Evolutionary conservation across 2,113 vertebrate genomes (phyloP).

Genomic region (Psammodynastes pulverulentus): DNA sequence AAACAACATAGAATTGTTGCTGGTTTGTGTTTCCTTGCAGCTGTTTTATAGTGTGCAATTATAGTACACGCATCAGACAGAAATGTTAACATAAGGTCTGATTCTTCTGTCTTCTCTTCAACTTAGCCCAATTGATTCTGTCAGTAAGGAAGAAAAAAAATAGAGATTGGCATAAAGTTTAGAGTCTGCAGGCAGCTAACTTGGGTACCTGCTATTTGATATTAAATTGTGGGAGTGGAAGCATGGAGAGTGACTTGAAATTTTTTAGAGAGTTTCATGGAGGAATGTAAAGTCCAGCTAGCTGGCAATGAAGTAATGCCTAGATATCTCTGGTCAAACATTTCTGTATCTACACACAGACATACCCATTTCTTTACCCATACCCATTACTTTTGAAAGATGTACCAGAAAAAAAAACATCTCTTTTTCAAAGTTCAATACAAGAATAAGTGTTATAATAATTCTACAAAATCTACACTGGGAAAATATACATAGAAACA

Average conservation of each 20-base stretch:
- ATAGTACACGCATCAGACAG: background rate
- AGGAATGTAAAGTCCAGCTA: background rate
- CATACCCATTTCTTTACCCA: background rate
- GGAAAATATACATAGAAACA: background rate
- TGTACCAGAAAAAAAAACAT: background rate
- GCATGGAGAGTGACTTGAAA: background rate
- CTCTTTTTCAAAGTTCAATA: background rate
- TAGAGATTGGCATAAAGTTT: background rate
- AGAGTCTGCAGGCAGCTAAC: too few relatives aligned
- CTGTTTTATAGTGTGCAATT: background rate
- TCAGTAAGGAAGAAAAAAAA: background rate
- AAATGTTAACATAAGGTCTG: background rate
- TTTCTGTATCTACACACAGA: background rate
- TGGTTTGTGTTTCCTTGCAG: constrained; percentile 14
- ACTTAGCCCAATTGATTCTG: background rate
- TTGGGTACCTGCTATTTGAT: too few relatives aligned
- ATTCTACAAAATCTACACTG: background rate
- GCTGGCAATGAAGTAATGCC: background rate
- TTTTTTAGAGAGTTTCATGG: background rate
- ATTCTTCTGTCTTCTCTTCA: background rate
- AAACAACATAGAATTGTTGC: background rate
- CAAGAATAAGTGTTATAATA: background rate
- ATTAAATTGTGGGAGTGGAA: too few relatives aligned
- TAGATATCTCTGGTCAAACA: background rate
- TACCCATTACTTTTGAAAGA: background rate